phyloP scores from a whole-genome alignment of 2,888 invertebrate genomes.

The Drosophila testacea region DNA sequence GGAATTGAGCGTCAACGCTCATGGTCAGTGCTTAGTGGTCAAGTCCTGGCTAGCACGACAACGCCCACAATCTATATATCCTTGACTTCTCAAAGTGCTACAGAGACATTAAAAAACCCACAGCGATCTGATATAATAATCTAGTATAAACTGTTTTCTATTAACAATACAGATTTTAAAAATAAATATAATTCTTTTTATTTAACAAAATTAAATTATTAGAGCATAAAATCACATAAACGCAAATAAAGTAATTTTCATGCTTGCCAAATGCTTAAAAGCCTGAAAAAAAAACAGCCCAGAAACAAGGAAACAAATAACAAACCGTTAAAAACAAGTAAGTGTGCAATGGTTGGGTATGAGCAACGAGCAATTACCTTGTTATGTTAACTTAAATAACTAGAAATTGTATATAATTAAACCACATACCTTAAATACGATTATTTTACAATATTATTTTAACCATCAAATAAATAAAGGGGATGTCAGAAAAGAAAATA shows the following conservation, averaged over 20 bases:
- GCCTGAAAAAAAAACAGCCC: constrained; percentile 58
- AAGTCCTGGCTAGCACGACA: constrained; percentile 3
- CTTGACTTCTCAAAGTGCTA: background rate
- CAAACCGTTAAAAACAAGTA: constrained; percentile 19
- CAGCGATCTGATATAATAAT: background rate
- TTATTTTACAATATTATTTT: too few relatives aligned
- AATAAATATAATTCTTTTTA: too few relatives aligned
- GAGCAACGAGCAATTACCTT: background rate
- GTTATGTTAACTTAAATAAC: background rate
- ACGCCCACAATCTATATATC: constrained; percentile 12
- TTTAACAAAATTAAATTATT: constrained; percentile 56
- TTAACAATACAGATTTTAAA: too few relatives aligned
- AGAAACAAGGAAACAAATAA: constrained; percentile 36
- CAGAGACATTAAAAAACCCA: background rate
- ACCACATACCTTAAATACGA: background rate
- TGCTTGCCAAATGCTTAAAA: constrained; percentile 70
- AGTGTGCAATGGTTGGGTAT: background rate
- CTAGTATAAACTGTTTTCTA: too few relatives aligned
- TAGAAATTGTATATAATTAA: background rate
- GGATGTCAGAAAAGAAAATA: too few relatives aligned
- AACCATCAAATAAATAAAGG: too few relatives aligned
- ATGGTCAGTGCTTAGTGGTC: constrained; percentile 41
- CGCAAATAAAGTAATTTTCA: constrained; percentile 76
- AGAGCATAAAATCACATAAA: constrained; percentile 77
- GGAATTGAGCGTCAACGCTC: constrained; percentile 26